These are phyloP conservation scores for Hyla sarda DNA, from an alignment of 2,113 vertebrate genomes.

Conservation along the genomic window DNA sequence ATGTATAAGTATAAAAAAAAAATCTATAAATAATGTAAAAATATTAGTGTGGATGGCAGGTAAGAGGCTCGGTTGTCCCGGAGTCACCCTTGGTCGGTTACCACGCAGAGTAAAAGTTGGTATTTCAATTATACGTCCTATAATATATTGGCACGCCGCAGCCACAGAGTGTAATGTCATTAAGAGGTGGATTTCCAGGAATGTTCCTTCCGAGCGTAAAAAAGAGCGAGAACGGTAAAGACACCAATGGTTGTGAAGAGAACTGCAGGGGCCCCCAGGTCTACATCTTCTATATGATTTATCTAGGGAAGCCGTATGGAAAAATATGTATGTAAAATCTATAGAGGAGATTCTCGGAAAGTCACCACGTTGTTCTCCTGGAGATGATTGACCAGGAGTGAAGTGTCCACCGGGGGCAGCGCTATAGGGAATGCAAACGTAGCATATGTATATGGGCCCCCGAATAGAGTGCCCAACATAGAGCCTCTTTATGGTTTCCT, in stretches of 20 bases:
- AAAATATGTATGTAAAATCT: neutral
- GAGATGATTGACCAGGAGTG: neutral
- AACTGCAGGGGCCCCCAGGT: neutral
- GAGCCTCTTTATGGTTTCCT: no score
- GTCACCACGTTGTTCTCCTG: no score
- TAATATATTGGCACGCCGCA: constrained; percentile 30
- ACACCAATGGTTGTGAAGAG: neutral
- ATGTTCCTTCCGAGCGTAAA: neutral
- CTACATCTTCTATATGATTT: neutral
- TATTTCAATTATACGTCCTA: constrained; percentile 24
- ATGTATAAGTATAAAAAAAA: no score
- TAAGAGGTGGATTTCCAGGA: constrained; percentile 1
- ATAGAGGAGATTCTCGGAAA: neutral
- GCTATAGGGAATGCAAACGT: no score
- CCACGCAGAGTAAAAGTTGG: constrained; percentile 8
- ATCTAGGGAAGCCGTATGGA: neutral
- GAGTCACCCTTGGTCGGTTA: neutral
- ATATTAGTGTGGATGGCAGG: no score
- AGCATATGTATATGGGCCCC: no score
- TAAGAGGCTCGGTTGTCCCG: neutral
- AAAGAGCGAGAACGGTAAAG: neutral
- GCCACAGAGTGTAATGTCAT: constrained; percentile 41
- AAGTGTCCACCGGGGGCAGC: no score
- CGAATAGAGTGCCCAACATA: no score
- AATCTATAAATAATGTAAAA: no score